Evolutionary conservation across 2,797 vertebrate species (phyloP).

Genomic region (Neopelma chrysocephalum): DNA sequence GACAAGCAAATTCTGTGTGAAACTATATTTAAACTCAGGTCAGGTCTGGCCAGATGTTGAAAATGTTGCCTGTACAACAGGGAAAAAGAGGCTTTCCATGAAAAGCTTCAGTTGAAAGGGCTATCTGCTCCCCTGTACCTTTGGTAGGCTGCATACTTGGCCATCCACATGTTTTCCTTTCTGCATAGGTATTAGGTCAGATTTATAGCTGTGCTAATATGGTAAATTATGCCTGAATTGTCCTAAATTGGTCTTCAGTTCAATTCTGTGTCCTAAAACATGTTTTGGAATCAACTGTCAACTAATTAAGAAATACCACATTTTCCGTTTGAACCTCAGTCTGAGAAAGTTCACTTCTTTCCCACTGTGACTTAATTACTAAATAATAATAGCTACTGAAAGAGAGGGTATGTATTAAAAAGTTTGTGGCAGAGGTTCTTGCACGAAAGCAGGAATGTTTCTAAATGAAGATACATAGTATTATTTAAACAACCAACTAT

Average conservation of each 20-base stretch:
- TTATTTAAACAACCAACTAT: neutral
- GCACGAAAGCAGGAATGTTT: neutral
- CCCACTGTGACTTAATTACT: neutral
- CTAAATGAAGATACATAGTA: constrained; percentile 31
- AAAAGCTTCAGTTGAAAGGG: neutral
- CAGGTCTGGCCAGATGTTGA: neutral
- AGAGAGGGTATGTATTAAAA: neutral
- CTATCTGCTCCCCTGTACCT: neutral
- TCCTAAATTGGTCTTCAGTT: neutral
- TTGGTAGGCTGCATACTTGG: neutral
- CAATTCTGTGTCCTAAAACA: neutral
- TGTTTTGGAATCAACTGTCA: neutral
- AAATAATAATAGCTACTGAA: neutral
- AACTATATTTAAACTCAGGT: neutral
- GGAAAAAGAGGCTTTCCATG: neutral
- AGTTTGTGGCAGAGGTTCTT: neutral
- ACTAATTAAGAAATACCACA: neutral
- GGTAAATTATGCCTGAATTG: neutral
- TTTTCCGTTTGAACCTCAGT: neutral
- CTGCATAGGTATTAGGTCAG: neutral
- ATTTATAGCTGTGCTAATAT: neutral
- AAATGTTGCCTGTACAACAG: neutral
- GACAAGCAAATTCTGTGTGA: neutral
- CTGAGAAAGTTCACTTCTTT: neutral
- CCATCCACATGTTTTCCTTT: neutral